These are phyloP conservation scores for Achroia grisella DNA, from an alignment of 1,140 invertebrate genomes.

Conservation along the genomic window DNA sequence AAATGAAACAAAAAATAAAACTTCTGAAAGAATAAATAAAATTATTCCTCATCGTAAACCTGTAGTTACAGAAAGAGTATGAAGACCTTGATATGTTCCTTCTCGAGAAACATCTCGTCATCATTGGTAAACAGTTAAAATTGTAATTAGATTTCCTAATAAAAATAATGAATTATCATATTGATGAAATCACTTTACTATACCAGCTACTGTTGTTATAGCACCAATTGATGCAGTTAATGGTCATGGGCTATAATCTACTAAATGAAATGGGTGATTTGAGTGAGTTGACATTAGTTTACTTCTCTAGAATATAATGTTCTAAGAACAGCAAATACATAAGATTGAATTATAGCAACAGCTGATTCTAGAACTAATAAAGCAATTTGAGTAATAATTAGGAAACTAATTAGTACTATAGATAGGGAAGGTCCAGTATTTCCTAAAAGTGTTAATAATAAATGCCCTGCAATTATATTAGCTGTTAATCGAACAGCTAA, in stretches of 20 bases:
- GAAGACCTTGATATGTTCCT: conserved; percentile 74
- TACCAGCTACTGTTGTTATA: conserved; percentile 58
- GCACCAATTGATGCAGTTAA: conserved; percentile 59
- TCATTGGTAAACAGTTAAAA: conserved; percentile 75
- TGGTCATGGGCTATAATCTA: conserved; percentile 75
- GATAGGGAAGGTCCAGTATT: conserved; percentile 45
- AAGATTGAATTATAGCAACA: conserved; percentile 74
- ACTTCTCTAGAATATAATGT: conserved; percentile 73
- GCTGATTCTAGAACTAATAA: conserved; percentile 70
- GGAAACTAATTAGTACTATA: conserved; percentile 39
- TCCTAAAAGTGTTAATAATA: conserved; percentile 74
- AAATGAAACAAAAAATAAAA: conserved; percentile 78
- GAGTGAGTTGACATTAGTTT: conserved; percentile 60
- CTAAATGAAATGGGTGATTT: conserved; percentile 73
- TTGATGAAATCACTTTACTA: conserved; percentile 71
- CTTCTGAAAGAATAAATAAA: conserved; percentile 76
- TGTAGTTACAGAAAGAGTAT: conserved; percentile 59
- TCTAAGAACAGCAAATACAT: conserved; percentile 72
- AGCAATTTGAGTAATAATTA: conserved; percentile 68
- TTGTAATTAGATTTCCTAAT: conserved; percentile 57
- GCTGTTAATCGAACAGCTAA: conserved; percentile 78
- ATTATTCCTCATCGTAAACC: conserved; percentile 57
- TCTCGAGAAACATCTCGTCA: conserved; percentile 78
- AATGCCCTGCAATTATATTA: conserved; percentile 73
- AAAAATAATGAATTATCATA: conserved; percentile 62